Percentiles rank a stretch among this genome's conserved stretches.
phyloP scores from a whole-genome alignment of 1,140 invertebrate genomes.

The Halictus rubicundus region DNA sequence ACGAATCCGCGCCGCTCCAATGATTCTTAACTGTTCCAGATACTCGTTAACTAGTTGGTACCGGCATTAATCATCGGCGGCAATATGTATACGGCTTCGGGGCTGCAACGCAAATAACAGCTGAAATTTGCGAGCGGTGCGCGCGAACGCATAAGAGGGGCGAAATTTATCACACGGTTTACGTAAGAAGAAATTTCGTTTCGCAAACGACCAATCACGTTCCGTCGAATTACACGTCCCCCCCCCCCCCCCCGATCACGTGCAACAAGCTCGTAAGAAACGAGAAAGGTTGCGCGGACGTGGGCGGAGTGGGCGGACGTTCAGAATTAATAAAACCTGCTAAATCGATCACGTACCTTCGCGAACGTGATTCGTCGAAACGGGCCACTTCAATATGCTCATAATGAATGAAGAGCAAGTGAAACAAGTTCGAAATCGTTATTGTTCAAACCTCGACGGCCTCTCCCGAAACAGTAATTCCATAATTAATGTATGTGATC shows the following conservation, averaged over 20 bases:
- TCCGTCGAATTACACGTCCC: background rate
- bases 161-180: background rate
- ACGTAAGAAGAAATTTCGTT: background rate
- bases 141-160: background rate
- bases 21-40: background rate
- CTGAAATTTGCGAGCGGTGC: background rate
- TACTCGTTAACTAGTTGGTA: background rate
- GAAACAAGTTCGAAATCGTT: slow-evolving; percentile 8
- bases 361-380: background rate
- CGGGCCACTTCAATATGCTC: background rate
- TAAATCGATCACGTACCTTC: background rate
- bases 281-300: background rate
- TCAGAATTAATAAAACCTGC: background rate
- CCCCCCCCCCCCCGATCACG: background rate
- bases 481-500: background rate
- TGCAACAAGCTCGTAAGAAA: background rate
- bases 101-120: background rate
- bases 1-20: background rate
- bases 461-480: background rate
- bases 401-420: background rate
- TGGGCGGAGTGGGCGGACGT: too few species aligned
- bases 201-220: background rate
- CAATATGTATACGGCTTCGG: background rate
- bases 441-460: too few species aligned
- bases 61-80: background rate